These are phyloP conservation scores for Esox masquinongy DNA, from an alignment of 2,797 vertebrate genomes.

Conservation along the genomic window DNA sequence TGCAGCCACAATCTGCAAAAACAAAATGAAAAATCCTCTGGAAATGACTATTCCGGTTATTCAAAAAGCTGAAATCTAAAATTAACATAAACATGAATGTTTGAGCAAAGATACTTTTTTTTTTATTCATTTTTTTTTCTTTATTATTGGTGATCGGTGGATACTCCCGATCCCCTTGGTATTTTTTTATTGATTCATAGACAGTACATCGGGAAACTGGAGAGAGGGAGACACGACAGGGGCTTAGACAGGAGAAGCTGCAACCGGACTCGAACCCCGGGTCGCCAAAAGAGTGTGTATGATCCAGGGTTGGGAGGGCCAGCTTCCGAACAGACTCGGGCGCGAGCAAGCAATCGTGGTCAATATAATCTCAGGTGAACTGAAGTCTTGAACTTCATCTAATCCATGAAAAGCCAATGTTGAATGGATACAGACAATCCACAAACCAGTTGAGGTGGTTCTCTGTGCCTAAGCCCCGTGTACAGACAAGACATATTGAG, in stretches of 20 bases:
- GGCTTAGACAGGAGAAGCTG: neutral
- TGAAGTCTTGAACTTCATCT: neutral
- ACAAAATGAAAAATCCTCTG: neutral
- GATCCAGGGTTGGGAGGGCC: neutral
- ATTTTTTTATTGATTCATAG: neutral
- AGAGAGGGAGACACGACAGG: neutral
- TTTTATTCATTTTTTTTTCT: neutral
- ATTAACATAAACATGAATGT: conserved; percentile 8
- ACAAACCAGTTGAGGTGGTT: neutral
- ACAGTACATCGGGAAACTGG: neutral
- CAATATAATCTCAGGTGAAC: neutral
- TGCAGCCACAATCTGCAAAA: conserved; percentile 13
- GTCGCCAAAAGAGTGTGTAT: neutral
- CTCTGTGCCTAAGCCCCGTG: neutral
- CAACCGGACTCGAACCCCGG: neutral
- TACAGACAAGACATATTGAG: neutral
- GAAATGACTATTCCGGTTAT: conserved; percentile 5
- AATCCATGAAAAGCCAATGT: conserved; percentile 6
- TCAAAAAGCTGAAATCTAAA: conserved; percentile 5
- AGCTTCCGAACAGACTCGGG: neutral
- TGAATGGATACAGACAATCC: neutral
- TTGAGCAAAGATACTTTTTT: neutral
- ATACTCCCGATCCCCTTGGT: neutral
- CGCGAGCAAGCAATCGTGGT: neutral
- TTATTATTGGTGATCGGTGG: neutral